Evolutionary conservation across 2,888 invertebrate genomes (phyloP).

Genomic region (Ennomos fuscantarius): DNA sequence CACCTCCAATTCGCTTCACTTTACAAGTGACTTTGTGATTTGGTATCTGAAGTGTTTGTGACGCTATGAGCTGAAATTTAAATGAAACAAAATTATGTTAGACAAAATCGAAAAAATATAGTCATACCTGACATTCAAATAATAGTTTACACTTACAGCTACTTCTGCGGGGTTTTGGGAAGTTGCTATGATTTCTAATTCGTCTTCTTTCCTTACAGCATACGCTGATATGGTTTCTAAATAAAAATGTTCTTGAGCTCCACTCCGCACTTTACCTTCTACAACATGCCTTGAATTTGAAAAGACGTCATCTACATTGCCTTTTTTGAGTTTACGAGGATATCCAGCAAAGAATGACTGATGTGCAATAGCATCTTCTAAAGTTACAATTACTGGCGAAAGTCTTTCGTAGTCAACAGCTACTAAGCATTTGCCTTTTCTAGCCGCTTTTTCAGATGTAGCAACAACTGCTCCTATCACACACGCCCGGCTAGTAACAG

Average conservation of each 20-base stretch:
- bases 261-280: conserved; percentile 89
- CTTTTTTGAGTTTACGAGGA: conserved; percentile 84
- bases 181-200: conserved; percentile 92
- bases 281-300: conserved; percentile 87
- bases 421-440: conserved; percentile 91
- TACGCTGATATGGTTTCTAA: conserved; percentile 90
- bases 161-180: conserved; percentile 93
- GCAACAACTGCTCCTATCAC: conserved; percentile 92
- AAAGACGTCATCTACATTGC: conserved; percentile 88
- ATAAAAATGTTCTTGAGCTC: conserved; percentile 96
- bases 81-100: conserved; percentile 1
- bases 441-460: conserved; percentile 90
- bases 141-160: conserved; percentile 74
- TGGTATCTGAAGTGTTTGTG: conserved; percentile 87
- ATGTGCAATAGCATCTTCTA: conserved; percentile 93
- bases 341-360: conserved; percentile 87
- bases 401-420: conserved; percentile 91
- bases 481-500: conserved; percentile 92
- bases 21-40: conserved; percentile 88
- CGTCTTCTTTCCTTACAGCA: conserved; percentile 90
- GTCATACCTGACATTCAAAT: too few relatives aligned
- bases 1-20: conserved; percentile 93
- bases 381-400: conserved; percentile 91
- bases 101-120: too few relatives aligned
- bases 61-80: conserved; percentile 83